A percentile compares a stretch with the other conserved stretches of the same genome.
These are phyloP conservation scores for Melanotaenia nigrans DNA, from an alignment of 2,797 vertebrate genomes.

Conservation along the genomic window DNA sequence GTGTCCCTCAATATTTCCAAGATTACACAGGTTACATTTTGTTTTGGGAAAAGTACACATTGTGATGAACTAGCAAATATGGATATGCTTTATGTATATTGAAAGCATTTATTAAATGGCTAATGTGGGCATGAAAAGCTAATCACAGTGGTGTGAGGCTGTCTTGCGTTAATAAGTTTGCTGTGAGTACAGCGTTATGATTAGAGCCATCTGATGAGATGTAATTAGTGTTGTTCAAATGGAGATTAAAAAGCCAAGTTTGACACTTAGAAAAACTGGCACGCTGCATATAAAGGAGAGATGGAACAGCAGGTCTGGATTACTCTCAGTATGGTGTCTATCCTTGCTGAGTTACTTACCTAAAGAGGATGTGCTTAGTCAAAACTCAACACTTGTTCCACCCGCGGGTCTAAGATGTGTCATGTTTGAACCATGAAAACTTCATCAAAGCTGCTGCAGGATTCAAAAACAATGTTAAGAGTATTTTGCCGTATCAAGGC, in stretches of 20 bases:
- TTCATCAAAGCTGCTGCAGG: slow-evolving; percentile 10
- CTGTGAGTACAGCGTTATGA: slow-evolving; percentile 50
- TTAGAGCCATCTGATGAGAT: slow-evolving; percentile 54
- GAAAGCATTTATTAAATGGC: slow-evolving; percentile 57
- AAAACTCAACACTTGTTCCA: slow-evolving; percentile 11
- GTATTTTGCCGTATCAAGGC: slow-evolving; percentile 1
- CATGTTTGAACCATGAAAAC: slow-evolving; percentile 25
- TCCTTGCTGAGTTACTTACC: slow-evolving; percentile 50
- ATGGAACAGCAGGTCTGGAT: slow-evolving; percentile 44
- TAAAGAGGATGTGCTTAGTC: slow-evolving; percentile 35
- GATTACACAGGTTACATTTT: slow-evolving; percentile 15
- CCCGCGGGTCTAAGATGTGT: slow-evolving; percentile 13
- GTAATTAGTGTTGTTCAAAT: slow-evolving; percentile 55
- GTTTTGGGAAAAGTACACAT: not conserved
- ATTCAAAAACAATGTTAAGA: slow-evolving; percentile 19
- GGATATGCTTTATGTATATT: slow-evolving; percentile 35
- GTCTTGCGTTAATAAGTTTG: slow-evolving; percentile 63
- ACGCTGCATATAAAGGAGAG: slow-evolving; percentile 33
- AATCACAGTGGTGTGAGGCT: slow-evolving; percentile 44
- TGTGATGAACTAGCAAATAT: slow-evolving; percentile 35
- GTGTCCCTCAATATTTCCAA: slow-evolving; percentile 14
- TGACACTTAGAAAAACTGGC: slow-evolving; percentile 56
- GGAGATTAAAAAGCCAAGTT: slow-evolving; percentile 64
- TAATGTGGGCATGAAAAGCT: slow-evolving; percentile 65
- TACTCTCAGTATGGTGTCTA: slow-evolving; percentile 46